Conservation (phyloP, 2,113 vertebrate genomes). For the Lamprologus callipterus region DNA sequence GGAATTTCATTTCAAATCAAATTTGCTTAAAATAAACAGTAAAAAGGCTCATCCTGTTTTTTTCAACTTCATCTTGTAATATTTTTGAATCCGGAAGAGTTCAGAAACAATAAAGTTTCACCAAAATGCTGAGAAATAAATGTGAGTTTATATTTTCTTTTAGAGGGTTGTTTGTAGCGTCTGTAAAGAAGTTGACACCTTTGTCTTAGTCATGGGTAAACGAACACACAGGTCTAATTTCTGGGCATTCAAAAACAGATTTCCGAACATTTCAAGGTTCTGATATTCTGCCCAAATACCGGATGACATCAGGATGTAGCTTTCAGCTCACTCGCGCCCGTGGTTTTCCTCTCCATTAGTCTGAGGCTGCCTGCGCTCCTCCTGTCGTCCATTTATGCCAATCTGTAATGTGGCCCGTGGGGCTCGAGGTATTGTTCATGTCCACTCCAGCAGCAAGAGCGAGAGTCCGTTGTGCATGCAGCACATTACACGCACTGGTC, state of each 20-base stretch:
- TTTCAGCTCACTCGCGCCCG: background rate
- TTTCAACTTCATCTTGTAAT: background rate
- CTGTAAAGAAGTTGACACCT: background rate
- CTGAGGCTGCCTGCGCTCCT: background rate
- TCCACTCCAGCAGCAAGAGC: constrained; percentile 53
- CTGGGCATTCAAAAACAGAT: background rate
- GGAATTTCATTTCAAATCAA: background rate
- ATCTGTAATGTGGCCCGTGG: constrained; percentile 55
- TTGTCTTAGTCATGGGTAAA: background rate
- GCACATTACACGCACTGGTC: constrained; percentile 13
- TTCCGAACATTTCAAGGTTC: background rate
- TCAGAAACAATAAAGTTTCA: background rate
- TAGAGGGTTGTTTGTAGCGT: background rate
- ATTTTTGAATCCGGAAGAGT: background rate
- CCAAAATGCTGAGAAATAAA: background rate
- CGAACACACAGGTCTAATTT: background rate
- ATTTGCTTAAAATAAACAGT: background rate
- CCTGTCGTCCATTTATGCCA: constrained; percentile 18
- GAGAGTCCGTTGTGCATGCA: constrained; percentile 39
- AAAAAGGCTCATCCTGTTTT: background rate
- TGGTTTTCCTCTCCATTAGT: constrained; percentile 33
- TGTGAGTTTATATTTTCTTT: background rate
- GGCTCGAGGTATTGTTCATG: constrained; percentile 47
- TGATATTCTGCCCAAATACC: background rate
- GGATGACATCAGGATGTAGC: background rate